These are phyloP conservation scores for Pachycephala philippinensis DNA, from an alignment of 2,113 vertebrate species.

Conservation along the genomic window DNA sequence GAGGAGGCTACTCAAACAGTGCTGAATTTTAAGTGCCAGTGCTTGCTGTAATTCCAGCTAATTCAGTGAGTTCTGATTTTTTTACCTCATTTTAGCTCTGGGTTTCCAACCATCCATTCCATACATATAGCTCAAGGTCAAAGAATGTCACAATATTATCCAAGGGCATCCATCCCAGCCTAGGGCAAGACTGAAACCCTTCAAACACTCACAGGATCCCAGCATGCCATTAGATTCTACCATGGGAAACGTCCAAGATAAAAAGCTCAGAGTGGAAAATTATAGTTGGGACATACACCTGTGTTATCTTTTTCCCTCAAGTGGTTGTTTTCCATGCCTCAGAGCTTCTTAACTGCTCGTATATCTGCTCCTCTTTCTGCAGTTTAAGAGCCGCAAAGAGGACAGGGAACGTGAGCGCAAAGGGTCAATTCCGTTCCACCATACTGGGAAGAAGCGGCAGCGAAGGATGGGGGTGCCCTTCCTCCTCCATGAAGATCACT, in stretches of 20 bases:
- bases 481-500: slow-evolving; percentile 91
- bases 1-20: neutral
- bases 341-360: neutral
- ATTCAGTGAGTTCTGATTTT: neutral
- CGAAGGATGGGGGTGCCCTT: slow-evolving; percentile 94
- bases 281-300: neutral
- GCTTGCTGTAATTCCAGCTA: neutral
- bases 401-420: slow-evolving; percentile 89
- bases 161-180: neutral
- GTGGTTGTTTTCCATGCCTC: neutral
- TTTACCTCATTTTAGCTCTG: neutral
- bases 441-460: slow-evolving; percentile 91
- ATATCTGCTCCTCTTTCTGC: neutral
- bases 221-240: neutral
- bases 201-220: neutral
- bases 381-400: slow-evolving; percentile 96
- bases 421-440: slow-evolving; percentile 94
- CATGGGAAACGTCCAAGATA: neutral
- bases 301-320: neutral
- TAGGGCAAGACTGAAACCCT: neutral
- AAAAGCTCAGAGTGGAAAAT: neutral
- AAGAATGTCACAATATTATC: neutral
- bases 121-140: neutral
- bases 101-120: neutral
- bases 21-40: neutral